Evolutionary conservation across 1,140 invertebrate genomes (phyloP).

Genomic region (Anthonomus grandis): DNA sequence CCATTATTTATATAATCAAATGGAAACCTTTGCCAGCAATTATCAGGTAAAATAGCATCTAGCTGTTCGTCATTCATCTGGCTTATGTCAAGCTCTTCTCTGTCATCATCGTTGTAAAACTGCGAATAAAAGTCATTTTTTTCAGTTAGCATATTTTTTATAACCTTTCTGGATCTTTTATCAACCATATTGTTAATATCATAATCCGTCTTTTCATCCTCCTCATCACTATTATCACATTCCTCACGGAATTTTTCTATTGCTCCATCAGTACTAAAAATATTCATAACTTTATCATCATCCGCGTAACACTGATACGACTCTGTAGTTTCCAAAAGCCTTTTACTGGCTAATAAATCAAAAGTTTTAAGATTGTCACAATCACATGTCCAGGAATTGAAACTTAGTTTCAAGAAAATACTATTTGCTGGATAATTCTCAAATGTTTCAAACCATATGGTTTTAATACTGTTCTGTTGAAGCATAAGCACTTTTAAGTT

Average conservation of each 20-base stretch:
- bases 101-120: background rate
- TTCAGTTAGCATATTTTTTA: background rate
- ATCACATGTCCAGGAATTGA: slow-evolving; percentile 38
- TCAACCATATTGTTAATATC: no score
- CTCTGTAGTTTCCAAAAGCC: slow-evolving; percentile 31
- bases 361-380: slow-evolving; percentile 40
- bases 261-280: slow-evolving; percentile 21
- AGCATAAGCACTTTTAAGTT: slow-evolving; percentile 36
- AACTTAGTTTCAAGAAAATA: slow-evolving; percentile 29
- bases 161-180: background rate
- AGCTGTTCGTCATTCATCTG: slow-evolving; percentile 3
- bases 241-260: background rate
- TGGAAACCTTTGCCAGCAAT: slow-evolving; percentile 11
- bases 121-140: background rate
- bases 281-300: slow-evolving; percentile 15
- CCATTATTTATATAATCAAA: background rate
- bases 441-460: slow-evolving; percentile 33
- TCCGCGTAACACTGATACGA: slow-evolving; percentile 29
- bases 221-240: background rate
- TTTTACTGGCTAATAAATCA: slow-evolving; percentile 21
- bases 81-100: background rate
- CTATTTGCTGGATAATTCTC: slow-evolving; percentile 11
- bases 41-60: background rate
- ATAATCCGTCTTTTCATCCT: background rate
- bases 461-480: slow-evolving; percentile 40